These are phyloP conservation scores for Trachymyrmex cornetzi DNA, from an alignment of 1,140 invertebrate genomes.

Conservation along the genomic window DNA sequence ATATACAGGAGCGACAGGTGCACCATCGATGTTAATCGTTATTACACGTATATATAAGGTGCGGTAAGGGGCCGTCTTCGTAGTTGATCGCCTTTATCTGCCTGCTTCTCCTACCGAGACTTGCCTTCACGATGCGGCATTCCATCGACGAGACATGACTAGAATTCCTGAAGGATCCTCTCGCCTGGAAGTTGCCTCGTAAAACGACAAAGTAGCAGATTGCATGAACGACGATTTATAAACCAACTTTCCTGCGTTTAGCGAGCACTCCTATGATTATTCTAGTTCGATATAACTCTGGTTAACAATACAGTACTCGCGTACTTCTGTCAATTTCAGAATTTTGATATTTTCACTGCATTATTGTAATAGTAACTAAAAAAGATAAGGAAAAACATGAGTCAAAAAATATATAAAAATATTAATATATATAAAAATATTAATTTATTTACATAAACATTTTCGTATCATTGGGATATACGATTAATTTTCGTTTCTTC, in stretches of 20 bases:
- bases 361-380: not conserved
- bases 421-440: not conserved
- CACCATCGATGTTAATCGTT: slow-evolving; percentile 66
- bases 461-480: not conserved
- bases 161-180: slow-evolving; percentile 59
- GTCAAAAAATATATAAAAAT: too few relatives aligned
- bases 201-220: slow-evolving; percentile 57
- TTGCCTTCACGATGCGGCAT: slow-evolving; percentile 49
- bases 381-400: not conserved
- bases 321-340: slow-evolving; percentile 2
- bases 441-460: not conserved
- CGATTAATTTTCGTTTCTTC: not conserved
- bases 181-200: slow-evolving; percentile 44
- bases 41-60: slow-evolving; percentile 64
- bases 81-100: slow-evolving; percentile 66
- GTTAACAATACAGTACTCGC: not conserved
- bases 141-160: slow-evolving; percentile 64
- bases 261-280: slow-evolving; percentile 14
- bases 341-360: not conserved
- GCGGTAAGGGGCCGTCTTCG: slow-evolving; percentile 61
- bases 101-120: not conserved
- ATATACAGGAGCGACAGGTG: slow-evolving; percentile 62
- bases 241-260: slow-evolving; percentile 35
- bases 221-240: slow-evolving; percentile 52
- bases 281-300: slow-evolving; percentile 9